Evolutionary conservation across 2,113 vertebrate species (phyloP).

Genomic region (Peromyscus maniculatus): DNA sequence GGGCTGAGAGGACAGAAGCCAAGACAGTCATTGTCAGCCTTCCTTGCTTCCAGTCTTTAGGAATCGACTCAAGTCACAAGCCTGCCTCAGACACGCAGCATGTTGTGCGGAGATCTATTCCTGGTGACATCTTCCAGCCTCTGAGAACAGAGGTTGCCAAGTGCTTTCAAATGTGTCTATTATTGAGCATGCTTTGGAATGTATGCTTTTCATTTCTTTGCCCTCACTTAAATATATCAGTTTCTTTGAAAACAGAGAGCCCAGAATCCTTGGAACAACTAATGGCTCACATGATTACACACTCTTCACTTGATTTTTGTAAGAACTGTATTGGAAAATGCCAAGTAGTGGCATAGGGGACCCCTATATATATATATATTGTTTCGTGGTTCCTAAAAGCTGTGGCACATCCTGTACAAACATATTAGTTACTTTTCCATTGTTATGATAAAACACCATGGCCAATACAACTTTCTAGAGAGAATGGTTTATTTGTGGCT

Average conservation of each 20-base stretch:
- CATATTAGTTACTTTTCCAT: background rate
- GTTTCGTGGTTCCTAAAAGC: background rate
- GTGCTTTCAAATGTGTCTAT: background rate
- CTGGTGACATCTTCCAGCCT: background rate
- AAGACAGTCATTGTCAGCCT: background rate
- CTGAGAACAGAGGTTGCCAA: background rate
- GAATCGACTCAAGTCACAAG: background rate
- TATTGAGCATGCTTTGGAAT: background rate
- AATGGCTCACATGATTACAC: background rate
- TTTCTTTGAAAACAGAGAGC: conserved; percentile 39
- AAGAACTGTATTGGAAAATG: background rate
- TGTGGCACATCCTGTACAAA: background rate
- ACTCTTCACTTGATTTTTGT: background rate
- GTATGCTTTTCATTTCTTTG: background rate
- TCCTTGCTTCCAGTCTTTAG: background rate
- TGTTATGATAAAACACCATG: background rate
- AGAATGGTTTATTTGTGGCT: background rate
- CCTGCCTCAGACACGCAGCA: background rate
- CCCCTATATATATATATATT: too few species aligned
- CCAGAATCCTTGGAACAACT: background rate
- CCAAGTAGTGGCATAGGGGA: background rate
- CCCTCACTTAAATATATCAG: background rate
- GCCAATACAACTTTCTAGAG: background rate
- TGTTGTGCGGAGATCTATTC: background rate
- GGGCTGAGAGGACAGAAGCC: background rate